These are phyloP conservation scores for Garra rufa DNA, from an alignment of 2,113 vertebrate species.

Conservation along the genomic window DNA sequence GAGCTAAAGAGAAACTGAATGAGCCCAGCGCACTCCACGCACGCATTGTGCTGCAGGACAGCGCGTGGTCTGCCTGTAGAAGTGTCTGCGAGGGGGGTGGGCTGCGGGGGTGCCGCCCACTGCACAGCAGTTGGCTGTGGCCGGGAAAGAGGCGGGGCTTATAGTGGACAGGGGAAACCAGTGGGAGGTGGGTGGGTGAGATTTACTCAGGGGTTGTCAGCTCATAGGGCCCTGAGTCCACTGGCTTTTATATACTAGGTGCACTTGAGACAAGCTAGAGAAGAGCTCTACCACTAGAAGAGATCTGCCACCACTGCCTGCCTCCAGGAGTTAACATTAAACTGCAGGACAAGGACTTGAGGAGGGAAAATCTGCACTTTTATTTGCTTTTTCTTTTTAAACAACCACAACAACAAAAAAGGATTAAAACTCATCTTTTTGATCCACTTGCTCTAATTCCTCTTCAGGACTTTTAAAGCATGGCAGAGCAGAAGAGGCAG, in stretches of 20 bases:
- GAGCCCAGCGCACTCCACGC: constrained; percentile 31
- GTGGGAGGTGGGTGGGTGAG: constrained; percentile 73
- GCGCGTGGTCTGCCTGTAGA: constrained; percentile 47
- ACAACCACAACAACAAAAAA: no score
- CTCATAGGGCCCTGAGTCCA: constrained; percentile 66
- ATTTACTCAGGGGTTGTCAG: constrained; percentile 73
- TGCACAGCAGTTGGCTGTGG: constrained; percentile 67
- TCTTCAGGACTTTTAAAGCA: constrained; percentile 65
- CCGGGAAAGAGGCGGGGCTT: constrained; percentile 51
- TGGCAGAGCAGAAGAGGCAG: constrained; percentile 42
- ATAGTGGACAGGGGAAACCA: constrained; percentile 70
- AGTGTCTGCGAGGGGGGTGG: constrained; percentile 54
- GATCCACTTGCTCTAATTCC: constrained; percentile 48
- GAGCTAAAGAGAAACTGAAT: constrained; percentile 40
- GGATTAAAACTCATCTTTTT: constrained; percentile 30
- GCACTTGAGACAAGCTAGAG: constrained; percentile 69
- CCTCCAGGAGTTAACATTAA: constrained; percentile 53
- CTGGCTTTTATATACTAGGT: constrained; percentile 75
- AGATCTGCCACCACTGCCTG: constrained; percentile 61
- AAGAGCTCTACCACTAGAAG: constrained; percentile 53
- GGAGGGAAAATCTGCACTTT: constrained; percentile 58
- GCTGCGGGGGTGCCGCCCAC: constrained; percentile 65
- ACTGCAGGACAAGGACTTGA: constrained; percentile 34
- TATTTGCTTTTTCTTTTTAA: constrained; percentile 56
- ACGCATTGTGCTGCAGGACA: constrained; percentile 37